These are phyloP conservation scores for Temnothorax rugatulus DNA, from an alignment of 2,888 invertebrate genomes.

Conservation along the genomic window DNA sequence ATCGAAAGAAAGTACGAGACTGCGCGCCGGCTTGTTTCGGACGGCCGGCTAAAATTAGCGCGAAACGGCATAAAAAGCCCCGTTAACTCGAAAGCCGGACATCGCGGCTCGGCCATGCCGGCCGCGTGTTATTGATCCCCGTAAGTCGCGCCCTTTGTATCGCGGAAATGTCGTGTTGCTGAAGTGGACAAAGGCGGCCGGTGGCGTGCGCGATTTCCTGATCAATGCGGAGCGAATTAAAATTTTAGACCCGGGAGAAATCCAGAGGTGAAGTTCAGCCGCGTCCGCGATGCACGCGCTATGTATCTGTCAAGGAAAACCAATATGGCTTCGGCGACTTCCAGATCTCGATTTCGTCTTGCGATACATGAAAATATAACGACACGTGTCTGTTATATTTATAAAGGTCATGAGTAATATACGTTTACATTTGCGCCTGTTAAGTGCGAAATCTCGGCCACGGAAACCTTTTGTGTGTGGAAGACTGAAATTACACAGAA, in stretches of 20 bases:
- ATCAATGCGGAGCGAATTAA: slow-evolving; percentile 38
- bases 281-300: neutral
- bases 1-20: neutral
- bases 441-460: neutral
- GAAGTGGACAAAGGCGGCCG: slow-evolving; percentile 40
- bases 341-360: neutral
- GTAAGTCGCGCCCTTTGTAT: slow-evolving; percentile 51
- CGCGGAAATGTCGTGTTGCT: slow-evolving; percentile 19
- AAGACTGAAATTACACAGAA: too few relatives aligned
- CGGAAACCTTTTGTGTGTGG: neutral
- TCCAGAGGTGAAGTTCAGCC: neutral
- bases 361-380: neutral
- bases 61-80: slow-evolving; percentile 29
- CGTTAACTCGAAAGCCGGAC: slow-evolving; percentile 48
- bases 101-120: slow-evolving; percentile 23
- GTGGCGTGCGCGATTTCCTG: slow-evolving; percentile 28
- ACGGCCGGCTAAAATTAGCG: neutral
- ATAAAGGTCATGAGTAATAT: neutral
- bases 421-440: neutral
- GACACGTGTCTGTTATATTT: neutral
- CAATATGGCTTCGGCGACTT: neutral
- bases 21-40: neutral
- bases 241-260: slow-evolving; percentile 7
- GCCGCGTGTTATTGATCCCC: slow-evolving; percentile 44
- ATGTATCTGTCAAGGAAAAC: neutral